Conservation (phyloP, 2,113 vertebrate genomes). For the Vanacampus margaritifer region DNA sequence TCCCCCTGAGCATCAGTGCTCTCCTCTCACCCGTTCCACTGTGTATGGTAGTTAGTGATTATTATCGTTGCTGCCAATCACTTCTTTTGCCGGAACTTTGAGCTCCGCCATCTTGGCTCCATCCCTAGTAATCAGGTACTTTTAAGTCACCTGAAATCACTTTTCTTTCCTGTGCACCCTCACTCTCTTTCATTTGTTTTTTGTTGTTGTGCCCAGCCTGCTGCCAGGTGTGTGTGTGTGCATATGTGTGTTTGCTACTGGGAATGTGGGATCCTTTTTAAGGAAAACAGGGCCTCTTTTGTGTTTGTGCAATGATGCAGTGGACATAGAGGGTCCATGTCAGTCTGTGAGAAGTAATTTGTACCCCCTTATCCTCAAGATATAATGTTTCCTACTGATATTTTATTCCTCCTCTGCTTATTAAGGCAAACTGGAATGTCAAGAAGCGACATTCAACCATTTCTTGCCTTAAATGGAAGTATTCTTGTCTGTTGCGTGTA, state of each 20-base stretch:
- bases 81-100: conserved; percentile 19
- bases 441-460: conserved; percentile 11
- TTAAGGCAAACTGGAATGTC: conserved; percentile 36
- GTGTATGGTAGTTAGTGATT: conserved; percentile 60
- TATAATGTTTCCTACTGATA: conserved; percentile 51
- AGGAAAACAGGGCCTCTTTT: conserved; percentile 50
- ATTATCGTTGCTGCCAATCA: conserved; percentile 73
- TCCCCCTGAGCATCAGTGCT: conserved; percentile 8
- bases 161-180: conserved; percentile 15
- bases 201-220: neutral
- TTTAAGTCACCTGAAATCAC: conserved; percentile 34
- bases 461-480: conserved; percentile 10
- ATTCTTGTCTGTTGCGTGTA: conserved; percentile 12
- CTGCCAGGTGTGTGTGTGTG: conserved; percentile 44
- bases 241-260: neutral
- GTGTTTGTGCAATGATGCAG: conserved; percentile 46
- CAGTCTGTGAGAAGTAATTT: conserved; percentile 67
- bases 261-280: conserved; percentile 20
- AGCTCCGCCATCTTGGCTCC: conserved; percentile 8
- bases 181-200: neutral
- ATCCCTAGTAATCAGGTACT: conserved; percentile 4
- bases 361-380: conserved; percentile 49
- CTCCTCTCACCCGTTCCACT: conserved; percentile 20
- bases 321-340: conserved; percentile 41
- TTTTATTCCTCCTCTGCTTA: conserved; percentile 20